phyloP scores from a whole-genome alignment of 2,888 invertebrate species.

The Metalampra italica region DNA sequence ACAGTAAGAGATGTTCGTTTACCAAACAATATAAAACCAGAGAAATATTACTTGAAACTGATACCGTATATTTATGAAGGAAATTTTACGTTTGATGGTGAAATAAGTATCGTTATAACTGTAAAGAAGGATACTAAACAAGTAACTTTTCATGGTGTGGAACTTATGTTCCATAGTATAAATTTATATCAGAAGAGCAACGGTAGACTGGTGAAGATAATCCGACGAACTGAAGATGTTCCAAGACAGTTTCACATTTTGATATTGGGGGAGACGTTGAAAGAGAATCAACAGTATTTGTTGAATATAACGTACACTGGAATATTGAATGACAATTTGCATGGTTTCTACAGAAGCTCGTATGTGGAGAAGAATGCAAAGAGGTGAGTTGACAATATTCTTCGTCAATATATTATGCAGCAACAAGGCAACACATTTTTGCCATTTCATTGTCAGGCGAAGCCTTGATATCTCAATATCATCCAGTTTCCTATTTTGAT shows the following conservation, averaged over 20 bases:
- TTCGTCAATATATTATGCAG: neutral
- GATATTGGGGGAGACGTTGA: slow-evolving; percentile 76
- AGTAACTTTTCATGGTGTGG: slow-evolving; percentile 86
- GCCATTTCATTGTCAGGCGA: neutral
- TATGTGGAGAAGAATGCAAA: slow-evolving; percentile 83
- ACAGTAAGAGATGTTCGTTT: slow-evolving; percentile 80
- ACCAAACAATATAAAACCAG: slow-evolving; percentile 82
- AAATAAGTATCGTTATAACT: slow-evolving; percentile 80
- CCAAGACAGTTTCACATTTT: slow-evolving; percentile 85
- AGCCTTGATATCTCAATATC: neutral
- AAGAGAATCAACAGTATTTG: slow-evolving; percentile 80
- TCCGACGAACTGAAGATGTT: slow-evolving; percentile 74
- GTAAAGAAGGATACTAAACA: slow-evolving; percentile 80
- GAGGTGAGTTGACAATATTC: slow-evolving; percentile 70
- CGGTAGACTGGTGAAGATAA: slow-evolving; percentile 41
- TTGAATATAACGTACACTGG: slow-evolving; percentile 85
- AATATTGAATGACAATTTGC: slow-evolving; percentile 84
- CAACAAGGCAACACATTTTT: neutral
- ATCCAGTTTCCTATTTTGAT: neutral
- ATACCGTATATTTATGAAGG: slow-evolving; percentile 85
- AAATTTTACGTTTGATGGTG: slow-evolving; percentile 89
- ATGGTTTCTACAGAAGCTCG: slow-evolving; percentile 91
- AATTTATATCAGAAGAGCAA: slow-evolving; percentile 69
- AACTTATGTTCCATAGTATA: slow-evolving; percentile 80
- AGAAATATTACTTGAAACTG: slow-evolving; percentile 83